Percentiles rank a stretch among this genome's conserved stretches.
Conservation (phyloP, 2,888 invertebrate species). For the Drosophila fungiperda region DNA sequence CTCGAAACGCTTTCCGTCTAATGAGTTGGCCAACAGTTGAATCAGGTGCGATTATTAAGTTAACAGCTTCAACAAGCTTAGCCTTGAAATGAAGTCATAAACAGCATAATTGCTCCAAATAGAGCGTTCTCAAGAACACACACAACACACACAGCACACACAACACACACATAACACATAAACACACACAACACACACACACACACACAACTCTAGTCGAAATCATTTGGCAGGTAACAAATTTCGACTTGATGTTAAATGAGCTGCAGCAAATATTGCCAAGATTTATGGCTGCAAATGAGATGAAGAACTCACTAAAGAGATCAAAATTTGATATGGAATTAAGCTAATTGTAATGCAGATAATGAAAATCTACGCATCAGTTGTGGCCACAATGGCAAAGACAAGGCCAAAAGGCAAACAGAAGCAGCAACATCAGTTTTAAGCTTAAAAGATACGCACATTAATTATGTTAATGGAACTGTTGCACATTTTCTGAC, state of each 20-base stretch:
- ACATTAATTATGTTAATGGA: slow-evolving; percentile 80
- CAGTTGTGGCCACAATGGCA: slow-evolving; percentile 14
- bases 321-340: slow-evolving; percentile 19
- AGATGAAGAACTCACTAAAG: slow-evolving; percentile 16
- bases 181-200: no score
- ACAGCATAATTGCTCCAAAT: slow-evolving; percentile 25
- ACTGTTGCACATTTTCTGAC: slow-evolving; percentile 54
- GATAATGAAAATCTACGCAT: slow-evolving; percentile 27
- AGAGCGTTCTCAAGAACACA: slow-evolving; percentile 26
- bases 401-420: slow-evolving; percentile 12
- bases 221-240: slow-evolving; percentile 33
- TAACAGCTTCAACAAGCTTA: neutral
- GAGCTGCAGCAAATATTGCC: slow-evolving; percentile 19
- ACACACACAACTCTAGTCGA: neutral
- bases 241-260: slow-evolving; percentile 37
- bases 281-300: slow-evolving; percentile 1
- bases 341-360: slow-evolving; percentile 19
- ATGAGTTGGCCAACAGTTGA: slow-evolving; percentile 22
- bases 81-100: slow-evolving; percentile 34
- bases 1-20: slow-evolving; percentile 14
- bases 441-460: slow-evolving; percentile 33
- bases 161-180: neutral
- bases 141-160: slow-evolving; percentile 16
- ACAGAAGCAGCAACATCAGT: neutral
- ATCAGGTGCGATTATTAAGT: slow-evolving; percentile 9